These are phyloP conservation scores for Dicerorhinus sumatrensis DNA, from an alignment of 2,113 vertebrate species.

Conservation along the genomic window DNA sequence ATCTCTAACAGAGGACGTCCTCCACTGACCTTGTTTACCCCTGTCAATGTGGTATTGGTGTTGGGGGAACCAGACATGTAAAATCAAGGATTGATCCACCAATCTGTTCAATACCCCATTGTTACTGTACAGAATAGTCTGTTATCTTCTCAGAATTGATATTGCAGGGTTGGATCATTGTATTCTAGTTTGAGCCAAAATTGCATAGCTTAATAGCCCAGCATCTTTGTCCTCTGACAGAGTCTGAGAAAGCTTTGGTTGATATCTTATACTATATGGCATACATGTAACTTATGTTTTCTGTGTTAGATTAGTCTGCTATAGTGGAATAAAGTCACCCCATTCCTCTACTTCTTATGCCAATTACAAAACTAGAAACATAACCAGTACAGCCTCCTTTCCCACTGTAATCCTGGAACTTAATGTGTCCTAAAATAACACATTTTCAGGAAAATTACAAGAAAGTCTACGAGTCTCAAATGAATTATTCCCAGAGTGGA, in stretches of 20 bases:
- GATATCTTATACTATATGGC: neutral
- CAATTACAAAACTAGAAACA: constrained; percentile 8
- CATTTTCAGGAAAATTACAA: neutral
- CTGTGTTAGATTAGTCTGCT: neutral
- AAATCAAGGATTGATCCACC: neutral
- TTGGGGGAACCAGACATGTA: neutral
- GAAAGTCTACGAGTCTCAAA: neutral
- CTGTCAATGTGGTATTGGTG: neutral
- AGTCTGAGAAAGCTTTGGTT: constrained; percentile 21
- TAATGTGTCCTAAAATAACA: constrained; percentile 25
- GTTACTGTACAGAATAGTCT: neutral
- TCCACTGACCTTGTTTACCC: neutral
- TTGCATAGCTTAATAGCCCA: neutral
- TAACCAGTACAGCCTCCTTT: neutral
- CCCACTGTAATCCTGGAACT: neutral
- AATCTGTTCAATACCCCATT: neutral
- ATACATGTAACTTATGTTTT: constrained; percentile 41
- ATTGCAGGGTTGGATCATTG: neutral
- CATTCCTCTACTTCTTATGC: neutral
- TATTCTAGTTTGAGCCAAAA: constrained; percentile 41
- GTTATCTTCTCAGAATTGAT: neutral
- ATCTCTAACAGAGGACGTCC: neutral
- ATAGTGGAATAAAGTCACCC: constrained; percentile 21
- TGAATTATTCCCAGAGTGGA: neutral
- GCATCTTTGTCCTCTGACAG: neutral